These are phyloP conservation scores for Leptoteleia sp. DNA, from an alignment of 1,140 invertebrate species.

Conservation along the genomic window DNA sequence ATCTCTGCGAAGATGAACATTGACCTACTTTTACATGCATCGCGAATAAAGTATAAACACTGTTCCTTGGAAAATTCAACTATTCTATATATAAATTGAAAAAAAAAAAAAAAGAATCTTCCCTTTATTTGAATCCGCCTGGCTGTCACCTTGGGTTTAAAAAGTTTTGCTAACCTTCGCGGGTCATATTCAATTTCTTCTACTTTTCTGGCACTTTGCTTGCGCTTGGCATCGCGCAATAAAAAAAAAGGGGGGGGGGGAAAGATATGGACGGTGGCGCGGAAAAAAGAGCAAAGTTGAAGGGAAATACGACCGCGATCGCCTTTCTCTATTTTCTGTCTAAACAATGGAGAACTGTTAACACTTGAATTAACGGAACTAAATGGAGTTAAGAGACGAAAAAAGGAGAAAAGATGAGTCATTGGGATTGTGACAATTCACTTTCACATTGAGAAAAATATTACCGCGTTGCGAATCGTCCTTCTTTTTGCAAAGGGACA, in stretches of 20 bases:
- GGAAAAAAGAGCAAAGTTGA: conserved; percentile 42
- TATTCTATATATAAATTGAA: conserved; percentile 13
- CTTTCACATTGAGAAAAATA: conserved; percentile 8
- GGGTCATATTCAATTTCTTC: conserved; percentile 40
- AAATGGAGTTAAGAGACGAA: conserved; percentile 33
- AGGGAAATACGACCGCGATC: conserved; percentile 46
- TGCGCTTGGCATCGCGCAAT: conserved; percentile 26
- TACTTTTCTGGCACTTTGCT: conserved; percentile 19
- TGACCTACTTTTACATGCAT: conserved; percentile 17
- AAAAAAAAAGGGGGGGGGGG: conserved; percentile 27
- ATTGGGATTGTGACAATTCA: conserved; percentile 28
- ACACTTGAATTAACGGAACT: conserved; percentile 51
- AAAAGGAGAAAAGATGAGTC: conserved; percentile 41
- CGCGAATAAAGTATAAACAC: conserved; percentile 9
- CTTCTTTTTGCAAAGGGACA: conserved; percentile 19
- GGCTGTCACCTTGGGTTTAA: conserved; percentile 27
- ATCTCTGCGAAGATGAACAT: conserved; percentile 22
- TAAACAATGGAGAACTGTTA: conserved; percentile 54
- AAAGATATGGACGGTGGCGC: conserved; percentile 7
- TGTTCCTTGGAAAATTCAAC: conserved; percentile 1
- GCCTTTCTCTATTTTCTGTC: conserved; percentile 51
- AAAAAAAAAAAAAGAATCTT: too few species aligned
- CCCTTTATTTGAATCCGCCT: conserved; percentile 11
- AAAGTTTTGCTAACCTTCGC: conserved; percentile 29
- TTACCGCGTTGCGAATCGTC: conserved; percentile 15